These are phyloP conservation scores for Drosophila prosaltans DNA, from an alignment of 1,140 invertebrate genomes.

Conservation along the genomic window DNA sequence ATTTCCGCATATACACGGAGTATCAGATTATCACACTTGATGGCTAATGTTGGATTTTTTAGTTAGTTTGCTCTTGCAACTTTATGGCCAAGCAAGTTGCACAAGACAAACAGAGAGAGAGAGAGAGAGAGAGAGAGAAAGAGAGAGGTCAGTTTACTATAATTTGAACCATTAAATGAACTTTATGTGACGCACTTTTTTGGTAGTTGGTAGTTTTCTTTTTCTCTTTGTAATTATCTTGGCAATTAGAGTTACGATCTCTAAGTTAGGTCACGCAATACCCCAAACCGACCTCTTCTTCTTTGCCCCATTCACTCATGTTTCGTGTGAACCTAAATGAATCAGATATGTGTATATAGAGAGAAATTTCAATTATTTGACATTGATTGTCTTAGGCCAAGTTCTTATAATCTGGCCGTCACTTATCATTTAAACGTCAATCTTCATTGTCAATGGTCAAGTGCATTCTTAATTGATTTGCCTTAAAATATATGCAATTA, in stretches of 20 bases:
- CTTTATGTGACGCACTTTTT: conserved; percentile 56
- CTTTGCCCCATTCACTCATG: conserved; percentile 19
- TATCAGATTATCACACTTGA: background rate
- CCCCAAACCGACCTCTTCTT: background rate
- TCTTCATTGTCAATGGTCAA: conserved; percentile 71
- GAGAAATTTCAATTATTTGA: background rate
- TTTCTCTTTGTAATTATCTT: conserved; percentile 51
- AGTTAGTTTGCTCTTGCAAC: conserved; percentile 29
- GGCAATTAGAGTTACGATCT: conserved; percentile 71
- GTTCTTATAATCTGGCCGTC: conserved; percentile 22
- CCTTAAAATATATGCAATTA: background rate
- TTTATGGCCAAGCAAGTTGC: conserved; percentile 59
- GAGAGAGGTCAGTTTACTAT: conserved; percentile 56
- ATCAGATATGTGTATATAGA: background rate
- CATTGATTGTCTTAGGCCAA: background rate
- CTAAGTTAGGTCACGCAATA: conserved; percentile 28
- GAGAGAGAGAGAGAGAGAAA: conserved; percentile 49
- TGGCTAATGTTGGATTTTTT: conserved; percentile 23
- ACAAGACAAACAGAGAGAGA: conserved; percentile 39
- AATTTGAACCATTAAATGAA: conserved; percentile 59
- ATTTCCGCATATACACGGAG: conserved; percentile 59
- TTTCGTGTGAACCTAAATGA: conserved; percentile 38
- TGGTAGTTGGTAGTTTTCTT: conserved; percentile 26
- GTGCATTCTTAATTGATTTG: conserved; percentile 43
- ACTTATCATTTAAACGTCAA: conserved; percentile 6